phyloP scores from a whole-genome alignment of 2,113 vertebrate species.

The Heteronetta atricapilla region DNA sequence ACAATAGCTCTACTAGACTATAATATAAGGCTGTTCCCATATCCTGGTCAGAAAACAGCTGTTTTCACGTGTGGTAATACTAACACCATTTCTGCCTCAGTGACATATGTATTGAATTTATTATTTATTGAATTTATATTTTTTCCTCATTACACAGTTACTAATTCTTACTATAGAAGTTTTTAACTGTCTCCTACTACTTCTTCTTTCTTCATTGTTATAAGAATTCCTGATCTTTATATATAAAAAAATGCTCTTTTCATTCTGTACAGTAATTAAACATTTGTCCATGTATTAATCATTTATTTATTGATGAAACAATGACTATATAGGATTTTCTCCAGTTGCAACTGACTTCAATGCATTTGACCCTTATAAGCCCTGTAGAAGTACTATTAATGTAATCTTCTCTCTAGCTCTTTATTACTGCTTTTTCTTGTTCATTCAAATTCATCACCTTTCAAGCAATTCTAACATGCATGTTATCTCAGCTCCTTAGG shows the following conservation, averaged over 20 bases:
- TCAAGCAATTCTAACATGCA: not conserved
- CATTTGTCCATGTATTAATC: not conserved
- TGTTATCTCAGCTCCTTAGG: slow-evolving; percentile 26
- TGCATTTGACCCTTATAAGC: not conserved
- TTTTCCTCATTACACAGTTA: not conserved
- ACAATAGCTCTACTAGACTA: not conserved
- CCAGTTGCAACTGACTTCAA: not conserved
- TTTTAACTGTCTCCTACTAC: not conserved
- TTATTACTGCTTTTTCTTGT: not conserved
- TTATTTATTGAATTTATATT: not conserved
- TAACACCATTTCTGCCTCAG: not conserved
- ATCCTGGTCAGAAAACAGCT: not conserved
- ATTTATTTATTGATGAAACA: not conserved
- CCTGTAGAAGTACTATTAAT: not conserved
- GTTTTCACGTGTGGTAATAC: not conserved
- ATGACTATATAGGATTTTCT: not conserved
- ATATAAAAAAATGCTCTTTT: not conserved
- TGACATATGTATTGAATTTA: not conserved
- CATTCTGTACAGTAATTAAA: not conserved
- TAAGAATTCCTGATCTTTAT: not conserved
- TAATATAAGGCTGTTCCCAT: not conserved
- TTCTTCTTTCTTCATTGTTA: not conserved
- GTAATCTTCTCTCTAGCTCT: not conserved
- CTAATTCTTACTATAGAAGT: not conserved
- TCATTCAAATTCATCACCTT: slow-evolving; percentile 23